phyloP scores from a whole-genome alignment of 2,113 vertebrate genomes.

The Spheniscus mendiculus region DNA sequence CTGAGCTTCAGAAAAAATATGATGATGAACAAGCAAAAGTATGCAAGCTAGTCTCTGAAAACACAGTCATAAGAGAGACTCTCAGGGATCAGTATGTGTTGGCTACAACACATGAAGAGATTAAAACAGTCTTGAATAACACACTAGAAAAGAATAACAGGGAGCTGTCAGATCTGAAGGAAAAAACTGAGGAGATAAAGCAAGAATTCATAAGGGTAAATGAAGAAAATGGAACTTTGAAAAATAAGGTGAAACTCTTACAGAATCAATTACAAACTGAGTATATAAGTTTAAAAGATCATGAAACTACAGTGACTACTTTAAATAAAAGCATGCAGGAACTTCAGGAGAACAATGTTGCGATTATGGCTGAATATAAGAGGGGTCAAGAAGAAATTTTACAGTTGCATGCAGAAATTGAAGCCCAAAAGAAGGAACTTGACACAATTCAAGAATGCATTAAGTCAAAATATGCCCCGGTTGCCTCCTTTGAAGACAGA shows the following conservation, averaged over 20 bases:
- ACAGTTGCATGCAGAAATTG: conserved; percentile 82
- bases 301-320: conserved; percentile 48
- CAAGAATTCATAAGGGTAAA: conserved; percentile 78
- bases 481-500: conserved; percentile 78
- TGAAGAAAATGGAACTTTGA: conserved; percentile 81
- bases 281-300: conserved; percentile 77
- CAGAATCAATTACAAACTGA: conserved; percentile 73
- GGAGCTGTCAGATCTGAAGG: conserved; percentile 78
- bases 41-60: conserved; percentile 73
- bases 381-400: conserved; percentile 77
- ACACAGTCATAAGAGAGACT: conserved; percentile 72
- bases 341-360: background rate
- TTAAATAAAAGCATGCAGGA: conserved; percentile 52
- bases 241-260: conserved; percentile 74
- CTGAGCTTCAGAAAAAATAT: conserved; percentile 72
- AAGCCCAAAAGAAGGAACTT: conserved; percentile 89
- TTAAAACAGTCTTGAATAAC: conserved; percentile 72
- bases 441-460: conserved; percentile 93
- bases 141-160: conserved; percentile 77
- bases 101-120: conserved; percentile 77
- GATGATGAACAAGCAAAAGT: conserved; percentile 75
- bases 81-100: conserved; percentile 80
- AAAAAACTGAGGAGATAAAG: conserved; percentile 68
- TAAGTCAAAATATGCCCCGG: conserved; percentile 83
- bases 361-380: background rate